Conservation (phyloP, 2,113 vertebrate genomes). For the Amphilophus citrinellus region DNA sequence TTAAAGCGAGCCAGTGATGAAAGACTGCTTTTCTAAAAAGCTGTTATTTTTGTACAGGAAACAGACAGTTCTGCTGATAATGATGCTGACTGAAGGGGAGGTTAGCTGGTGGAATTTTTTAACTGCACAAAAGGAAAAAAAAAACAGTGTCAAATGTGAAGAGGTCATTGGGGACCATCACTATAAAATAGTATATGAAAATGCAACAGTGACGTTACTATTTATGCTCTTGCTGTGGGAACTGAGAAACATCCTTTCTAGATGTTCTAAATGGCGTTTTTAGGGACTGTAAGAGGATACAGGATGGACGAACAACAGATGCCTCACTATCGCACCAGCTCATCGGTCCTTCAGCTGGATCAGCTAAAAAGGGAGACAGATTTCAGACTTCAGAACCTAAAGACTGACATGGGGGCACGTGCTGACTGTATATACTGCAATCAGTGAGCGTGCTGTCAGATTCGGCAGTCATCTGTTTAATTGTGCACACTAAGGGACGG, state of each 20-base stretch:
- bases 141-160: neutral
- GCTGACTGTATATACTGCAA: neutral
- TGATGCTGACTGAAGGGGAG: neutral
- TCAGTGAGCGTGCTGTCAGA: neutral
- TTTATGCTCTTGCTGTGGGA: neutral
- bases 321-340: neutral
- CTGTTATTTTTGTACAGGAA: constrained; percentile 10
- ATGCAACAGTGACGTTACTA: neutral
- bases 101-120: neutral
- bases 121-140: neutral
- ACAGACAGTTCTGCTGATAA: neutral
- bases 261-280: neutral
- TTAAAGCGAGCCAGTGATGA: neutral
- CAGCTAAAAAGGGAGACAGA: neutral
- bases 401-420: neutral
- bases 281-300: neutral
- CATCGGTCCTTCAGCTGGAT: neutral
- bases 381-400: neutral
- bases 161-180: neutral
- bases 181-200: neutral
- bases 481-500: neutral
- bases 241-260: neutral
- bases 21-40: constrained; percentile 7
- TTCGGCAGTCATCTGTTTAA: constrained; percentile 3
- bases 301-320: neutral